Evolutionary conservation across 2,888 invertebrate species (phyloP).

Genomic region (Rugalucina vietnamica): DNA sequence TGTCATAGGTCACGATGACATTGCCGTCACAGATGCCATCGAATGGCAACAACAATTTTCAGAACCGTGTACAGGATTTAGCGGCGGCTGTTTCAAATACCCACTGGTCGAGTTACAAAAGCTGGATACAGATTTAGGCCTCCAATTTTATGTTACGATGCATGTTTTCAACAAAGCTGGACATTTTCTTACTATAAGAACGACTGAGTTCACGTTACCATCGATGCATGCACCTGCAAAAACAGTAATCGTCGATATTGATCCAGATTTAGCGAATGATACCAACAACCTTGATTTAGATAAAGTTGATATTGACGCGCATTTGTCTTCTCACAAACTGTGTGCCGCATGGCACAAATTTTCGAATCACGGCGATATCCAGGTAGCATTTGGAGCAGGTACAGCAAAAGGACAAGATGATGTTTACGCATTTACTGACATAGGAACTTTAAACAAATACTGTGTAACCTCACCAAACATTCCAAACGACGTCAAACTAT

Average conservation of each 20-base stretch:
- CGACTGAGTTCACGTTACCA: constrained; percentile 42
- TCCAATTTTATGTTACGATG: constrained; percentile 27
- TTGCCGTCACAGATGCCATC: neutral
- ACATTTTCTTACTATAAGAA: constrained; percentile 20
- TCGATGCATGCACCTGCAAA: constrained; percentile 55
- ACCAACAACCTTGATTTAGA: too few relatives aligned
- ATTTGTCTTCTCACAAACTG: constrained; percentile 30
- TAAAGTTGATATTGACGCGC: constrained; percentile 26
- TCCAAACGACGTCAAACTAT: neutral
- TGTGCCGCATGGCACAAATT: constrained; percentile 48
- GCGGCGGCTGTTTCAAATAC: constrained; percentile 21
- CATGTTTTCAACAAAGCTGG: constrained; percentile 53
- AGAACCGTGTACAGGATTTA: neutral
- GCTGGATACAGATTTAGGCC: constrained; percentile 28
- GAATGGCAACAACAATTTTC: constrained; percentile 20
- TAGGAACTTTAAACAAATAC: neutral
- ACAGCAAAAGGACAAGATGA: constrained; percentile 3
- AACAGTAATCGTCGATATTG: constrained; percentile 46
- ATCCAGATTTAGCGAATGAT: constrained; percentile 19
- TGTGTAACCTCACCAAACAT: constrained; percentile 27
- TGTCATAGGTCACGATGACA: constrained; percentile 31
- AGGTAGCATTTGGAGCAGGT: constrained; percentile 42
- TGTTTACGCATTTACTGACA: constrained; percentile 15
- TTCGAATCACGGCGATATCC: constrained; percentile 42
- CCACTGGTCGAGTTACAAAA: constrained; percentile 20